Evolutionary conservation across 2,113 vertebrate species (phyloP).

Genomic region (Chloropsis hardwickii): DNA sequence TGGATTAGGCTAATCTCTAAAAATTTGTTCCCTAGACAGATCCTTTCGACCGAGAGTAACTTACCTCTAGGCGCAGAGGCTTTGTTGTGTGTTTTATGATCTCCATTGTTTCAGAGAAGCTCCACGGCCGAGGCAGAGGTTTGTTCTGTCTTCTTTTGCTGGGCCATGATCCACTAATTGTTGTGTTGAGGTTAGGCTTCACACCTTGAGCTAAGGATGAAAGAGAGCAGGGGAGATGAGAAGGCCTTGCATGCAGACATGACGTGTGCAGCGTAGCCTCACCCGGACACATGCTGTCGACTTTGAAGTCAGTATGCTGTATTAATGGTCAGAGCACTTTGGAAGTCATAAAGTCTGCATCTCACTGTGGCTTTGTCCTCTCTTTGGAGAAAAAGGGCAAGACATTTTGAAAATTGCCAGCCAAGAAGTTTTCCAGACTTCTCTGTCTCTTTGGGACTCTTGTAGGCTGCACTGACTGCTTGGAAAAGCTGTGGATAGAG

Average conservation of each 20-base stretch:
- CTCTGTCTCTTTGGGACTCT: not conserved
- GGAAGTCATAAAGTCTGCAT: not conserved
- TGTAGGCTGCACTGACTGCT: not conserved
- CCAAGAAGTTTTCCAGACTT: not conserved
- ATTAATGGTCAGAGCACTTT: not conserved
- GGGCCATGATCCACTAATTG: not conserved
- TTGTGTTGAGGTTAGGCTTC: not conserved
- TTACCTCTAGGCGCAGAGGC: conserved; percentile 13
- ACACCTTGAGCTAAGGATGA: not conserved
- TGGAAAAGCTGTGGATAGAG: not conserved
- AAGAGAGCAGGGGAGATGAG: not conserved
- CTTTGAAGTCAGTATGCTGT: not conserved
- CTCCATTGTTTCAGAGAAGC: not conserved
- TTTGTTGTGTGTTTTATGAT: not conserved
- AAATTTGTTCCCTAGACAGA: conserved; percentile 8
- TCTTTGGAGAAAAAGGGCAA: not conserved
- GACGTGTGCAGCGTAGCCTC: accelerated
- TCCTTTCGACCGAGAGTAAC: not conserved
- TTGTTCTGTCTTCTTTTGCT: not conserved
- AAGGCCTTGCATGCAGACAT: not conserved
- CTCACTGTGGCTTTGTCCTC: not conserved
- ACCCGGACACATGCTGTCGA: not conserved
- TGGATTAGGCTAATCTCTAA: conserved; percentile 57
- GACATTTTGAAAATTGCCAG: not conserved
- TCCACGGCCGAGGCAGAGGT: not conserved